Evolutionary conservation across 2,888 invertebrate species (phyloP), one percentile per base, ranked within the genome.

Genomic region (Mycalesis mineus): DNA sequence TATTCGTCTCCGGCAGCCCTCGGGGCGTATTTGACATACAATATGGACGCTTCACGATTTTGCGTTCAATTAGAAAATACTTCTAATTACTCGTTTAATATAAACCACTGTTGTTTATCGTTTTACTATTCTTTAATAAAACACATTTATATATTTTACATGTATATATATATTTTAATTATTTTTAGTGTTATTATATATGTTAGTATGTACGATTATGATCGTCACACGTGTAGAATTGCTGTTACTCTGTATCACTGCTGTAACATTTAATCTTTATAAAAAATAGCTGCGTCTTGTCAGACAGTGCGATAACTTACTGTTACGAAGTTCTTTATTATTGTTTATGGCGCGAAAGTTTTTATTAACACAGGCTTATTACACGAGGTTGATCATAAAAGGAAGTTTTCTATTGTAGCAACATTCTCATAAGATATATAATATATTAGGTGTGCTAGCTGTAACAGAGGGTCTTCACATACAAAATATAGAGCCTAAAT

Each of bases 241-340:
- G 7, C 7, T 33, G 3, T 36, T 36, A 11, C 4, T 11, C 11
- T 36, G 11, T 36, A 11, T 36, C 36, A 4, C 11, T 11, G 17
- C 7, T 14, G 41, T 15, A 41, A 5, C 31, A 4, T 48, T 48
- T 15, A 15, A 85, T 84, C 80, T 81, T 80, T 78, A 82, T 82
- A 80, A 80, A 75, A 54, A 29, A 62, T 53, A 55, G 54, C 49
- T 63, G 58, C 65, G 70, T 77, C 71, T 72, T 36, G 15, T 40
- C 54, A 29, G 45, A 48, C 41, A 41, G 47, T 40, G 9, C 40
- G 22, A 54, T 55, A 62, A 60, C 45, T 55, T 57, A 49, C 41
- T 55, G 33, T 45, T 60, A 57, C 40, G 36, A 55, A 55, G 40
- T 47, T 55, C 41, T 52, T 44, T 55, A 52, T 55, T 55, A 36